Evolutionary conservation across 1,140 invertebrate species (phyloP), one percentile per base, ranked within the genome.

Genomic region (Magallana ariakensis): DNA sequence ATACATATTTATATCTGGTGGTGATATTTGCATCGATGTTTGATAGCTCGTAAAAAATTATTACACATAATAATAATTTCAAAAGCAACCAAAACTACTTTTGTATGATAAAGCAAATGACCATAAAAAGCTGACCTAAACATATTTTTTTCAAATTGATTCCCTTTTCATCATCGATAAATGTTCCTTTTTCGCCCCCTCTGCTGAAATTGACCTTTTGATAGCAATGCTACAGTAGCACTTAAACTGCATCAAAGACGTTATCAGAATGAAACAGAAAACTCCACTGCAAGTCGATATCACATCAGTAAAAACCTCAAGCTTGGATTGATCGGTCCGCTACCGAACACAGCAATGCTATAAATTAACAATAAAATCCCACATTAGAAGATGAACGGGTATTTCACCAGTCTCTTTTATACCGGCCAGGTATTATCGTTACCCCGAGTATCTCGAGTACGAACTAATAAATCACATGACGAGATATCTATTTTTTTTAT

Each of bases 321-420:
- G 33, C 66, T 19, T 13, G 66, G 66, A 75, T 75, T 75, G 66
- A 75, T 75, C 22, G 10, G 62, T 19, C 8, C 26, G 19, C 19
- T 4, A 75, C 33, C 66, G 66, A 75, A 75, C 66, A 75, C 66
- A 26, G 66, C 66, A 75, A 33, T 75, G 66, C 22, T 75, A 75
- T 75, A 75, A 75, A 75, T 75, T 75, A 75, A 75, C 66, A 75
- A 75, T 75, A 75, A 75, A 75, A 75, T 75, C 66, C 22, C 66
- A 75, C 22, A 75, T 75, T 75, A 75, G 19, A 60, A 13, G 5
- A 75, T 75, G 66, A 75, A 75, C 9, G 33, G 66, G 66, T 75
- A 75, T 75, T 75, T 75, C 13, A 75, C 66, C 66, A 75, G 33
- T 75, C 22, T 75, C 66, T 75, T 33, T 75, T 75, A 75, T 75